phyloP scores from a whole-genome alignment of 2,797 vertebrate species.

The Hippoglossus hippoglossus region DNA sequence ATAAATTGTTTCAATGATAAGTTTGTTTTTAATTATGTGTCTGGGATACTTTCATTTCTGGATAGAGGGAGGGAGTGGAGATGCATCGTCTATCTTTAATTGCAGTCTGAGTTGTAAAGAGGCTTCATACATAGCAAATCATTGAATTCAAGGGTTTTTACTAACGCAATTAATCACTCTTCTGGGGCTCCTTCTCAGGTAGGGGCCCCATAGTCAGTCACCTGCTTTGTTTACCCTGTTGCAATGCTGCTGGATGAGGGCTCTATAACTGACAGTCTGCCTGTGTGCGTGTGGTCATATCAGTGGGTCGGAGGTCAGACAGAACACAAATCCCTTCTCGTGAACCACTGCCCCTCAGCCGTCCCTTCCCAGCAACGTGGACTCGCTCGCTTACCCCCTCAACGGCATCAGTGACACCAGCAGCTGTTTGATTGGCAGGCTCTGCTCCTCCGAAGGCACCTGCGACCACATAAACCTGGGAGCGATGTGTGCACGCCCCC shows the following conservation, averaged over 20 bases:
- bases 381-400: conserved; percentile 27
- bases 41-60: no score
- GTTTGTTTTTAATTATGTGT: no score
- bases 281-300: conserved; percentile 5
- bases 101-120: no score
- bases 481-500: conserved; percentile 8
- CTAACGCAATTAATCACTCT: no score
- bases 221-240: background rate
- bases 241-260: conserved; percentile 72
- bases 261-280: background rate
- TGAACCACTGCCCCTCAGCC: conserved; percentile 10
- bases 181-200: no score
- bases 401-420: conserved; percentile 31
- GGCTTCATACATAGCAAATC: no score
- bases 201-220: no score
- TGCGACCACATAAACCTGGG: conserved; percentile 10
- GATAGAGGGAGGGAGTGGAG: no score
- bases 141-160: no score
- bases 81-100: no score
- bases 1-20: no score
- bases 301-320: conserved; percentile 31
- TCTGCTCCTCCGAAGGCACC: background rate
- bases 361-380: conserved; percentile 14
- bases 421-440: conserved; percentile 49
- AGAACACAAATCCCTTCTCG: conserved; percentile 36